Evolutionary conservation across 2,888 invertebrate species (phyloP), one percentile per base, ranked within the genome.

Genomic region (Tineola bisselliella): DNA sequence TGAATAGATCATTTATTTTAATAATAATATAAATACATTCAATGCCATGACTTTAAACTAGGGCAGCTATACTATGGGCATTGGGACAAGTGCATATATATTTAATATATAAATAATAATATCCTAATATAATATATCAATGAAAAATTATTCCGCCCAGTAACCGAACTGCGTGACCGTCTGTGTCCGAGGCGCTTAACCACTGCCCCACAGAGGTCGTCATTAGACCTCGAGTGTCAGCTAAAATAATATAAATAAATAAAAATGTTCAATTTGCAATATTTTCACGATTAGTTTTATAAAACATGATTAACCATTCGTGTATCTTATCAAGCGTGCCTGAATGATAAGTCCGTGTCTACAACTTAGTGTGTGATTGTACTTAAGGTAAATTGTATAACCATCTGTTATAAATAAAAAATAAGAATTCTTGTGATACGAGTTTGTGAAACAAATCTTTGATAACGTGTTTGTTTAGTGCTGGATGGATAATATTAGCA

Each of bases 341-440:
- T 18, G n/a, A 4, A 54, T n/a, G 54, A 54, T 54, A 54, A 54
- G 12, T 54, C 5, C 48, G 48, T 13, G 48, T 48, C 48, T 48
- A 48, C 48, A 48, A 13, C 15, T 48, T 48, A 48, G 48, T 48
- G n/a, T 48, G 48, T 48, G 48, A 48, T 48, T 48, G 48, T 48
- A 15, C 48, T 48, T 48, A 48, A 48, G 48, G 48, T 3, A 48
- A 48, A 48, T 48, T 48, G 48, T 48, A 48, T 48, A 48, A 48
- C 48, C 48, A 48, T 48, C n/a, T 48, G 48, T 13, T 48, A n/a
- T 13, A 15, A 48, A 48, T 48, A 48, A 17, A 48, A 31, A 48
- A 48, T 43, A 43, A 10, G 43, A 43, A 43, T 15, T 15, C 15
- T 48, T 48, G 15, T n/a, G 48, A 48, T 48, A 48, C 5, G 17